phyloP scores from a whole-genome alignment of 2,888 invertebrate genomes.

The Drosophila robusta region DNA sequence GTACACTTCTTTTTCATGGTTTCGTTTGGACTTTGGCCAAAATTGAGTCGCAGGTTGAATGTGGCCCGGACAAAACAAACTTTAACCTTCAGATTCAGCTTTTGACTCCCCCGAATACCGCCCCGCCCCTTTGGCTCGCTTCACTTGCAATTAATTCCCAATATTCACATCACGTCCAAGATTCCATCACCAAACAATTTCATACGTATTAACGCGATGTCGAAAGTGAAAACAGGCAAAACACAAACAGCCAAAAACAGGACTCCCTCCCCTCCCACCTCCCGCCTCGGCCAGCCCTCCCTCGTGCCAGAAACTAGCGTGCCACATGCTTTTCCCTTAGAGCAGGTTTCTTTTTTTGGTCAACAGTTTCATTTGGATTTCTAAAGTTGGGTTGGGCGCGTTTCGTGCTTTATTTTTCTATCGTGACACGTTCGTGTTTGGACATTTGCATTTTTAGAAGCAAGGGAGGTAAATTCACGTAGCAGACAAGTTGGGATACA shows the following conservation, averaged over 20 bases:
- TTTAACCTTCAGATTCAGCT: slow-evolving; percentile 31
- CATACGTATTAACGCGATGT: slow-evolving; percentile 81
- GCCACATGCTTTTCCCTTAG: too few relatives aligned
- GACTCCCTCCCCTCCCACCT: not conserved
- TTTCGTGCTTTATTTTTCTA: not conserved
- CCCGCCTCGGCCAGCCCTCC: too few relatives aligned
- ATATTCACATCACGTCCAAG: slow-evolving; percentile 76
- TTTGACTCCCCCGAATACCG: not conserved
- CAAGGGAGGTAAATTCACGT: too few relatives aligned
- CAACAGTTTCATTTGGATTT: not conserved
- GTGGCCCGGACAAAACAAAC: not conserved
- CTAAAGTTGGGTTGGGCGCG: slow-evolving; percentile 1
- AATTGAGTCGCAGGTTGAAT: slow-evolving; percentile 2
- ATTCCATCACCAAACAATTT: slow-evolving; percentile 82
- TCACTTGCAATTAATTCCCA: slow-evolving; percentile 74
- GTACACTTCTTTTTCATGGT: slow-evolving; percentile 6
- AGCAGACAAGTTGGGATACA: too few relatives aligned
- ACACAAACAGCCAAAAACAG: slow-evolving; percentile 23
- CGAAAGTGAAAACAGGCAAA: slow-evolving; percentile 70
- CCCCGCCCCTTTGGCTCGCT: slow-evolving; percentile 8
- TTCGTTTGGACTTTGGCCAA: slow-evolving; percentile 14
- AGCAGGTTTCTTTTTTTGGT: not conserved
- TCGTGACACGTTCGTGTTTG: not conserved
- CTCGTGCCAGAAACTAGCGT: too few relatives aligned
- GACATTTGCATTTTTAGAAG: too few relatives aligned